phyloP scores from a whole-genome alignment of 2,113 vertebrate species.

The Salvelinus fontinalis region DNA sequence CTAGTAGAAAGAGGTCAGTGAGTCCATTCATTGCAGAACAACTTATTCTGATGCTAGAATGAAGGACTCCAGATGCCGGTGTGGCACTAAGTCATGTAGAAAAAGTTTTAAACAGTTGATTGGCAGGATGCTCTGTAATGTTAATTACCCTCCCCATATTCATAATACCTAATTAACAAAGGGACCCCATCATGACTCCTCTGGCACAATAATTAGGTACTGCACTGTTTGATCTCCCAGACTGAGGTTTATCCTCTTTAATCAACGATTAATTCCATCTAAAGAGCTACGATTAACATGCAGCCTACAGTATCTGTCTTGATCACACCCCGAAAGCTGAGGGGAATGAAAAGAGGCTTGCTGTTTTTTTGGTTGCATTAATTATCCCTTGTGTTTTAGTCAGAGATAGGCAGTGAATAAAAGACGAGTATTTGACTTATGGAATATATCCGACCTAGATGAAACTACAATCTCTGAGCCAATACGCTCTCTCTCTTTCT shows the following conservation, averaged over 20 bases:
- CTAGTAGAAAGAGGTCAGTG: no score
- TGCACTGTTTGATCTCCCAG: slow-evolving; percentile 46
- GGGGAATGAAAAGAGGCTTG: slow-evolving; percentile 12
- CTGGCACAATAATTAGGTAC: slow-evolving; percentile 45
- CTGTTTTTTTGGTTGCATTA: not conserved
- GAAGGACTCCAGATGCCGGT: no score
- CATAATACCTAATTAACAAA: slow-evolving; percentile 35
- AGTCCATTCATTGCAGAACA: no score
- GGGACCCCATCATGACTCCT: slow-evolving; percentile 26
- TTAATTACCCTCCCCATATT: slow-evolving; percentile 35
- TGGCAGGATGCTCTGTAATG: slow-evolving; percentile 14
- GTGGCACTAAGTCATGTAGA: not conserved
- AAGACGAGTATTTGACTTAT: not conserved
- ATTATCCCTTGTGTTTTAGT: not conserved
- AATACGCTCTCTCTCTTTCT: not conserved
- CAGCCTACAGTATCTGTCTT: slow-evolving; percentile 10
- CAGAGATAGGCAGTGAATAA: not conserved
- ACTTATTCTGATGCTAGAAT: no score
- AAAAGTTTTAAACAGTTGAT: not conserved
- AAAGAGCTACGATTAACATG: slow-evolving; percentile 46
- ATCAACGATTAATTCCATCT: slow-evolving; percentile 59
- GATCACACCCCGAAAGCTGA: slow-evolving; percentile 10
- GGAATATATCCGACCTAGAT: not conserved
- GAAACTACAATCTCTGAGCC: slow-evolving; percentile 1
- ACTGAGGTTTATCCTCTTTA: slow-evolving; percentile 47